Percentiles rank a stretch among this genome's conserved stretches.
Conservation (phyloP, 2,113 vertebrate genomes). For the Rutilus rutilus region DNA sequence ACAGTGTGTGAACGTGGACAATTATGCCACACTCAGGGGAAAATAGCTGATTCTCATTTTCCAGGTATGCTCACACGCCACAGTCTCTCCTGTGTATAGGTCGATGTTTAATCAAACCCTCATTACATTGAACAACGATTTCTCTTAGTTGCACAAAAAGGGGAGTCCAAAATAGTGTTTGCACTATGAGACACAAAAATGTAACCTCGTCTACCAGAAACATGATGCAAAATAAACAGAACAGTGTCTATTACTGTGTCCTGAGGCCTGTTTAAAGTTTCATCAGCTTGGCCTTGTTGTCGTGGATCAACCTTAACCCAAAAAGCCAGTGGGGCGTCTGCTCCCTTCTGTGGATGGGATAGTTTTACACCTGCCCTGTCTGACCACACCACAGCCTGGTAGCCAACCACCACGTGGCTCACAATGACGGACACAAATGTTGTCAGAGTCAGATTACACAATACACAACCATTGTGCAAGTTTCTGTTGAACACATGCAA, state of each 20-base stretch:
- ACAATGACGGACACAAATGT: conserved; percentile 14
- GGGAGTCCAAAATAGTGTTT: background rate
- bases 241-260: conserved; percentile 46
- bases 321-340: conserved; percentile 25
- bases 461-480: background rate
- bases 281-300: conserved; percentile 45
- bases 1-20: background rate
- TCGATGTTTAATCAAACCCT: background rate
- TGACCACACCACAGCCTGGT: conserved; percentile 1
- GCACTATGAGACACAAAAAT: conserved; percentile 7
- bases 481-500: background rate
- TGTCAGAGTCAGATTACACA: conserved; percentile 3
- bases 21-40: background rate
- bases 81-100: background rate
- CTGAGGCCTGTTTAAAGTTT: conserved; percentile 54
- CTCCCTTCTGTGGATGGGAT: background rate
- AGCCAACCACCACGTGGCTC: background rate
- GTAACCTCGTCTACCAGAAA: background rate
- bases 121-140: background rate
- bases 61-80: background rate
- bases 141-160: background rate
- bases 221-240: conserved; percentile 30
- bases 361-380: conserved; percentile 40
- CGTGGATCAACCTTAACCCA: background rate
- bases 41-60: background rate